These are phyloP conservation scores for Harpalus rufipes DNA, from an alignment of 2,888 invertebrate species.

Conservation along the genomic window DNA sequence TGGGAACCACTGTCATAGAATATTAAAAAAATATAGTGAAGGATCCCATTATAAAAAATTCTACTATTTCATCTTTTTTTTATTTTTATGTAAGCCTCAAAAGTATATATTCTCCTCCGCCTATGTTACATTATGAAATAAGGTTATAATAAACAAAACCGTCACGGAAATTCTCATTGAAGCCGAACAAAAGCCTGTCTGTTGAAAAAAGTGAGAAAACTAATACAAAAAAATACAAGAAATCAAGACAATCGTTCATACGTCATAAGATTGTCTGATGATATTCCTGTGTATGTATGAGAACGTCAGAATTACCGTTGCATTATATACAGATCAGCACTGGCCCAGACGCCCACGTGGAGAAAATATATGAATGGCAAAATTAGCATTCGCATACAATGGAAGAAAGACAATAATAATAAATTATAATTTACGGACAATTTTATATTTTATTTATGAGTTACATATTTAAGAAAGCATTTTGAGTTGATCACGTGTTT, in stretches of 20 bases:
- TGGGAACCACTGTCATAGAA: no score
- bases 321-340: slow-evolving; percentile 2
- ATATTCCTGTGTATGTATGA: slow-evolving; percentile 17
- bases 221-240: slow-evolving; percentile 24
- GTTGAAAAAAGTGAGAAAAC: slow-evolving; percentile 24
- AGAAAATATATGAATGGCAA: not conserved
- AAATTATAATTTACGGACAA: not conserved
- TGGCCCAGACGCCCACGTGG: slow-evolving; percentile 14
- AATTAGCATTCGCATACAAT: slow-evolving; percentile 11
- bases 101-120: not conserved
- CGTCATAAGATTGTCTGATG: slow-evolving; percentile 35
- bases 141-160: slow-evolving; percentile 44
- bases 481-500: no score
- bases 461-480: no score
- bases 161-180: slow-evolving; percentile 42
- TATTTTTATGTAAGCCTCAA: slow-evolving; percentile 1
- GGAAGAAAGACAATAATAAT: not conserved
- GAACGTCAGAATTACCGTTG: slow-evolving; percentile 37
- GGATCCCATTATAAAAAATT: no score
- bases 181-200: slow-evolving; percentile 40
- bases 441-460: no score
- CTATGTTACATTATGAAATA: slow-evolving; percentile 16
- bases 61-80: no score
- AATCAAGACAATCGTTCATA: slow-evolving; percentile 22
- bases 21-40: no score